A percentile compares a stretch with the other conserved stretches of the same genome.
These are phyloP conservation scores for Neodontobutis hainanensis DNA, from an alignment of 2,113 vertebrate species.

Conservation along the genomic window DNA sequence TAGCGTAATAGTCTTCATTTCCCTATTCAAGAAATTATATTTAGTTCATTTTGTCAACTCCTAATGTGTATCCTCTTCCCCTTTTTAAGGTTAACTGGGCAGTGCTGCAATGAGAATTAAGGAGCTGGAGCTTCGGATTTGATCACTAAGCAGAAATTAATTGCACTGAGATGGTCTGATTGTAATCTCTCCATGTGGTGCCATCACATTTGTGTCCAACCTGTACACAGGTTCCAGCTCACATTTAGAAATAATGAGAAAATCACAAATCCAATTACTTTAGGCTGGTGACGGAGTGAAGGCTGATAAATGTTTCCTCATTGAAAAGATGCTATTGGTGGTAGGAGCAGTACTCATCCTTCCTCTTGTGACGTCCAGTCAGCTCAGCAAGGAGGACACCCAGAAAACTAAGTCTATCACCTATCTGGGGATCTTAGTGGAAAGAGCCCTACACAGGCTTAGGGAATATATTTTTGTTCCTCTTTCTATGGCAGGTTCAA, in stretches of 20 bases:
- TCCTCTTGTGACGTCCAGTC: background rate
- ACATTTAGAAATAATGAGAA: background rate
- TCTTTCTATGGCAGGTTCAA: background rate
- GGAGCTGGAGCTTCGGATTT: too few relatives aligned
- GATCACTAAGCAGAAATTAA: background rate
- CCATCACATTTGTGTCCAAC: slow-evolving; percentile 28
- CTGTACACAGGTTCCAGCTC: slow-evolving; percentile 9
- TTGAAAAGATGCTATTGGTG: slow-evolving; percentile 5
- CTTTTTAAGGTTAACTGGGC: background rate
- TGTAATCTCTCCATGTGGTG: slow-evolving; percentile 17
- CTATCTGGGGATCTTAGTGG: background rate
- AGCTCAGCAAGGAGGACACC: slow-evolving; percentile 6
- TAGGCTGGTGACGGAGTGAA: background rate
- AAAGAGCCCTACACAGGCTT: slow-evolving; percentile 2
- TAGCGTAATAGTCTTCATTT: too few relatives aligned
- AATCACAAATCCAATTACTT: background rate
- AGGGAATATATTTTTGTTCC: slow-evolving; percentile 6
- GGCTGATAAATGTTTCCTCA: background rate
- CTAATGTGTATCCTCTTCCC: too few relatives aligned
- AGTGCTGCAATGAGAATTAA: background rate
- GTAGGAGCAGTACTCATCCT: background rate
- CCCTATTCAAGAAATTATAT: too few relatives aligned
- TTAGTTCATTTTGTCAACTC: too few relatives aligned
- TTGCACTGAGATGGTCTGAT: slow-evolving; percentile 38
- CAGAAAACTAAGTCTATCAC: background rate